Conservation (phyloP, 2,888 invertebrate genomes). For the Pyrrhia umbra region DNA sequence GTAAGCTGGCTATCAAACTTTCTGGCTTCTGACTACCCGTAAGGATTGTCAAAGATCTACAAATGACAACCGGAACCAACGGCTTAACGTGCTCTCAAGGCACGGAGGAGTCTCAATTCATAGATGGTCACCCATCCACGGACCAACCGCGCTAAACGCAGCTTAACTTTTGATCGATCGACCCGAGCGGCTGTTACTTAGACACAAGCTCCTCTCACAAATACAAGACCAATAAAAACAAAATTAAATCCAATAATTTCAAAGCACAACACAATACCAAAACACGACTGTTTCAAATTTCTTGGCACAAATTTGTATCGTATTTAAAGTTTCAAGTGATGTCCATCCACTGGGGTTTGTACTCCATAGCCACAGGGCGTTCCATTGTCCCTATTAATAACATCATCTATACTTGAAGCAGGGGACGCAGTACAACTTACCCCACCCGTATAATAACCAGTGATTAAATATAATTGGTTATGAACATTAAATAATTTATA, state of each 20-base stretch:
- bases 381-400: constrained; percentile 41
- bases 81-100: too few relatives aligned
- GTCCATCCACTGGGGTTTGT: constrained; percentile 6
- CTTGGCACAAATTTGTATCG: neutral
- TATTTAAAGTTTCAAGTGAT: constrained; percentile 17
- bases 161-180: too few relatives aligned
- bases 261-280: neutral
- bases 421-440: constrained; percentile 12
- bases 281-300: neutral
- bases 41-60: too few relatives aligned
- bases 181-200: too few relatives aligned
- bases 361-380: neutral
- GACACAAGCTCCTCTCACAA: too few relatives aligned
- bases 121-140: too few relatives aligned
- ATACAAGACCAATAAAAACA: too few relatives aligned
- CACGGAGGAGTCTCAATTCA: too few relatives aligned
- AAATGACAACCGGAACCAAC: too few relatives aligned
- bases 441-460: constrained; percentile 45
- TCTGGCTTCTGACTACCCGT: too few relatives aligned
- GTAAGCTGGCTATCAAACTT: too few relatives aligned
- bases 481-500: constrained; percentile 31
- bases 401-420: constrained; percentile 14
- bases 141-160: too few relatives aligned
- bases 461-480: constrained; percentile 52
- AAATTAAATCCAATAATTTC: constrained; percentile 2